Percentiles rank a stretch among this genome's conserved stretches.
Conservation (phyloP, 2,113 vertebrate species). For the Eulemur macaco region DNA sequence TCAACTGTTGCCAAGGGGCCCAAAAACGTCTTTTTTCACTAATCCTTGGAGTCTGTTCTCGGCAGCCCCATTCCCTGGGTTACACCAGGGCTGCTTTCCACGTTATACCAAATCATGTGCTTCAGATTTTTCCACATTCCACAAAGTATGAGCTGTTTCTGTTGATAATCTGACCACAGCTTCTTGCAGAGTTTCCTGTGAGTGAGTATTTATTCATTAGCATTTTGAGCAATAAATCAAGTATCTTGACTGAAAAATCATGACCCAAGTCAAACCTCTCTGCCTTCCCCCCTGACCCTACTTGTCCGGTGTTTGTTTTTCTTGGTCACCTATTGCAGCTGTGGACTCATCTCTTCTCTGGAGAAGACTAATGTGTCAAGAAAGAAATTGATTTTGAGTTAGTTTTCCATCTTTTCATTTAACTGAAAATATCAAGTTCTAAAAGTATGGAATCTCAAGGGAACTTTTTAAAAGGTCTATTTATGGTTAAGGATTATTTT, state of each 20-base stretch:
- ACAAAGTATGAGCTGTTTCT: not conserved
- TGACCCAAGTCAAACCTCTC: not conserved
- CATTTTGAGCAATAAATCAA: not conserved
- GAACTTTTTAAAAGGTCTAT: not conserved
- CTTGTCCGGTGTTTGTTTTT: not conserved
- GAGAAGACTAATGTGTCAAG: not conserved
- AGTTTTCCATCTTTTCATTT: not conserved
- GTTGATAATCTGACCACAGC: not conserved
- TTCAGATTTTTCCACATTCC: not conserved
- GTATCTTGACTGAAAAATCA: not conserved
- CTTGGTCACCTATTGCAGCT: not conserved
- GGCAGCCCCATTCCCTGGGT: not conserved
- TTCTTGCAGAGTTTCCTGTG: not conserved
- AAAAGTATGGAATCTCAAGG: not conserved
- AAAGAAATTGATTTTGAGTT: not conserved
- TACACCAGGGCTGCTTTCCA: rapidly evolving
- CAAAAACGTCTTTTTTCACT: not conserved
- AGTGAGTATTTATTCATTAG: not conserved
- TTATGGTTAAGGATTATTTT: not conserved
- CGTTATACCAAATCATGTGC: rapidly evolving
- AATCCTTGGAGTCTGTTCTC: not conserved
- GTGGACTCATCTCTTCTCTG: not conserved
- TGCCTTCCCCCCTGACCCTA: rapidly evolving
- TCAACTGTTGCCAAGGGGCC: not conserved
- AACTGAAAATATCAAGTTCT: not conserved